Conservation (phyloP, 2,797 vertebrate species). For the Sarcophilus harrisii region DNA sequence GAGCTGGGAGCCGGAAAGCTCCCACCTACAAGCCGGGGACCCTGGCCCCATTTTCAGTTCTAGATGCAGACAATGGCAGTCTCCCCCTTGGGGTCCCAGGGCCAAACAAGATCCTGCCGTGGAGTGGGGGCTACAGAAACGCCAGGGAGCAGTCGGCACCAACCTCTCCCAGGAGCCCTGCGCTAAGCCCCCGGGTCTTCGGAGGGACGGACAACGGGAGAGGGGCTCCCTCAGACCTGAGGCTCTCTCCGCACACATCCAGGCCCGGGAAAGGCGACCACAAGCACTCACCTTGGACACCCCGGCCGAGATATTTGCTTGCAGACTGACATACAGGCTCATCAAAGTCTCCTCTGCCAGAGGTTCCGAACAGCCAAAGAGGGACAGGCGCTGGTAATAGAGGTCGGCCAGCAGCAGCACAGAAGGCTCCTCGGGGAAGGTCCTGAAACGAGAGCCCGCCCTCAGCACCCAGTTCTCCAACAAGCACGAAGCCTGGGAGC, state of each 20-base stretch:
- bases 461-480: neutral
- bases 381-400: slow-evolving; percentile 93
- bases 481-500: neutral
- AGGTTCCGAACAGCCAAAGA: slow-evolving; percentile 90
- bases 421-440: slow-evolving; percentile 91
- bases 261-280: neutral
- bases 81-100: too few species aligned
- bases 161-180: too few species aligned
- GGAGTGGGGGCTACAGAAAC: too few species aligned
- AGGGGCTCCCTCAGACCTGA: too few species aligned
- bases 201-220: too few species aligned
- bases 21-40: too few species aligned
- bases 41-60: too few species aligned
- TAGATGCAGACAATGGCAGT: too few species aligned
- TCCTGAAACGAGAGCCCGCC: slow-evolving; percentile 83
- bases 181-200: too few species aligned
- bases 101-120: too few species aligned
- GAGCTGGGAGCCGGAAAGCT: too few species aligned
- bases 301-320: slow-evolving; percentile 93
- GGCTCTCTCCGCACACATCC: neutral
- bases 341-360: slow-evolving; percentile 90
- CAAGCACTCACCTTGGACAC: slow-evolving; percentile 90
- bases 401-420: slow-evolving; percentile 93
- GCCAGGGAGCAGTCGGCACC: too few species aligned
- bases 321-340: slow-evolving; percentile 90